Conservation (phyloP, 2,797 vertebrate genomes). For the Malacoraja senta region DNA sequence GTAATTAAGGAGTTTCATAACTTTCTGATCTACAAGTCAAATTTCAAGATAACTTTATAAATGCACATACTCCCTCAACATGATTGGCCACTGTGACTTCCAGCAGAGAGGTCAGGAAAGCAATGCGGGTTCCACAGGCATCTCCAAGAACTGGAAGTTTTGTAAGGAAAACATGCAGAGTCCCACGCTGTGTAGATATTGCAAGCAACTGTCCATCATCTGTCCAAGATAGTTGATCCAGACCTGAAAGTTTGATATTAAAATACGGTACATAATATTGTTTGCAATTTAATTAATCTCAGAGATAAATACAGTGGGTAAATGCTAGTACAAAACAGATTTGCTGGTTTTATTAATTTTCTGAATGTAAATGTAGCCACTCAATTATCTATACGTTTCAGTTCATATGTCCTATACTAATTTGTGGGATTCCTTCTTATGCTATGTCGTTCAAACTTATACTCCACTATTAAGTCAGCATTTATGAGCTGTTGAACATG, state of each 20-base stretch:
- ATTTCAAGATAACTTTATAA: background rate
- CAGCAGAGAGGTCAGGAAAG: constrained; percentile 87
- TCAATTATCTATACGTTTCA: background rate
- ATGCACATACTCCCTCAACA: constrained; percentile 72
- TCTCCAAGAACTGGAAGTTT: constrained; percentile 86
- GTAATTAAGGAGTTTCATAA: constrained; percentile 39
- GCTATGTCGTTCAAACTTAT: background rate
- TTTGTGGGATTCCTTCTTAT: background rate
- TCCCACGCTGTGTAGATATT: constrained; percentile 77
- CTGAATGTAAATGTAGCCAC: background rate
- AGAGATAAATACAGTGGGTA: background rate
- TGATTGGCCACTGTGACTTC: constrained; percentile 86
- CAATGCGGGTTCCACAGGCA: constrained; percentile 75
- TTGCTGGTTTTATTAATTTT: background rate
- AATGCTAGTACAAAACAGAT: background rate
- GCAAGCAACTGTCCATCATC: constrained; percentile 91
- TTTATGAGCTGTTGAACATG: background rate
- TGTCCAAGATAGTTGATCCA: constrained; percentile 86
- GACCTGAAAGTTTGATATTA: constrained; percentile 61
- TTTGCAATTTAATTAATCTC: background rate
- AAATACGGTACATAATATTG: background rate
- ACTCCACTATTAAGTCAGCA: background rate
- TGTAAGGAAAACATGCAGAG: constrained; percentile 85
- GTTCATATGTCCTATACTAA: background rate
- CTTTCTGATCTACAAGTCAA: background rate